A percentile compares a stretch with the other conserved stretches of the same genome.
These are phyloP conservation scores for Vespertilio murinus DNA, from an alignment of 2,797 vertebrate genomes.

Conservation along the genomic window DNA sequence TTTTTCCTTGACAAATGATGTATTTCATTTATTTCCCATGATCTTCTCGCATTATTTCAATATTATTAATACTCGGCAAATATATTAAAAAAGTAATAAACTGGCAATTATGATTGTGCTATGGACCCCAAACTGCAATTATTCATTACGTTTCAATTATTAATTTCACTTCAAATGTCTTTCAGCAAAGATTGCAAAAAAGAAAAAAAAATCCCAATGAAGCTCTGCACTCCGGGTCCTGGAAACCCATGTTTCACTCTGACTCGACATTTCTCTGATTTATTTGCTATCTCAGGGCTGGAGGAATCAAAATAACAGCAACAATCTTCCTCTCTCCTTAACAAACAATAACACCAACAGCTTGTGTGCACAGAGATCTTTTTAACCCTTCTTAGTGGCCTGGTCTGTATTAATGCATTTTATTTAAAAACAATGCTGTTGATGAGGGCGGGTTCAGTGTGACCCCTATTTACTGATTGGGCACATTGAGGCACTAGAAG, in stretches of 20 bases:
- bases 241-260: constrained; percentile 36
- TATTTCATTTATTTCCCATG: constrained; percentile 77
- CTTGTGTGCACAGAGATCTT: neutral
- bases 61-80: constrained; percentile 79
- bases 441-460: accelerated
- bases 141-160: constrained; percentile 79
- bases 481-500: neutral
- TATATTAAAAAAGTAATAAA: constrained; percentile 83
- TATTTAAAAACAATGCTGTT: neutral
- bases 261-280: constrained; percentile 49
- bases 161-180: constrained; percentile 78
- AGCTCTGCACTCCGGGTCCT: neutral
- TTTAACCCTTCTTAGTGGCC: neutral
- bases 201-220: neutral
- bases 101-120: constrained; percentile 79
- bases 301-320: constrained; percentile 39
- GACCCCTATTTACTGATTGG: neutral
- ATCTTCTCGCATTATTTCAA: constrained; percentile 78
- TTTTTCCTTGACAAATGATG: constrained; percentile 72
- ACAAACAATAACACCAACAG: constrained; percentile 23
- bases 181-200: constrained; percentile 63
- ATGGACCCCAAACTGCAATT: constrained; percentile 76
- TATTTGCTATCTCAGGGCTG: constrained; percentile 33
- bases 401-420: neutral
- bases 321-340: neutral